Base-by-base conservation (phyloP, 2,888 invertebrate species). In the Pristionchus japonicus region DNA sequence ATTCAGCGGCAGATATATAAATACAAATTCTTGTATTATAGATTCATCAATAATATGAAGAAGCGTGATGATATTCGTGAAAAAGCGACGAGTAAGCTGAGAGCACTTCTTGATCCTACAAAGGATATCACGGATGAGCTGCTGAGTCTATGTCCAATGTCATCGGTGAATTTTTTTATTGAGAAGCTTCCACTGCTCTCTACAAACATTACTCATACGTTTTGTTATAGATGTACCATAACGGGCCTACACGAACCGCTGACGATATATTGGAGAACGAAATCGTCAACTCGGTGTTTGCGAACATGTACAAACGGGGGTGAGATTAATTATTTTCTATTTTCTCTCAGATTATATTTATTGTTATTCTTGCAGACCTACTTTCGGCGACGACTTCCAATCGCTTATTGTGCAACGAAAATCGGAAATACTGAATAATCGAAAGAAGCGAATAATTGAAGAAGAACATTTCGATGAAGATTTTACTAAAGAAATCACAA, bases 211-310 rank as follows among this genome's bases (percentile, higher is more conserved):
- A n/a, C n/a, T n/a, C n/a, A 6, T 6, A 57, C 20, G 0, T 23
- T n/a, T 0, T 57, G n/a, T 6, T 57, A 57, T n/a, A 23, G 52
- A 20, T 20, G 23, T 52, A n/a, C n/a, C 11, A 43, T 43, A 43
- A 11, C 43, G 43, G 11, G n/a, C n/a, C n/a, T 43, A 43, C 43
- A 43, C 43, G 43, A 43, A 20, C 31, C 20, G 31, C 17, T 7
- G 31, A 34, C 34, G 82, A 83, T 34, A 49, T 9, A 31, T 52
- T 83, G 52, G 82, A 83, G 34, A 83, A 83, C 82, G 37, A 49
- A 43, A n/a, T 83, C 52, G 43, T 83, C 20, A 52, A 83, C 37
- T 15, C 31, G 3, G 23, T 52, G 9, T 83, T 83, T 52, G 49
- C 49, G 23, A 83, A 13, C 82, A 83, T 83, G 52, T 83, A 83